A percentile compares a stretch with the other conserved stretches of the same genome.
These are phyloP conservation scores for Menura novaehollandiae DNA, from an alignment of 2,113 vertebrate genomes.

Conservation along the genomic window DNA sequence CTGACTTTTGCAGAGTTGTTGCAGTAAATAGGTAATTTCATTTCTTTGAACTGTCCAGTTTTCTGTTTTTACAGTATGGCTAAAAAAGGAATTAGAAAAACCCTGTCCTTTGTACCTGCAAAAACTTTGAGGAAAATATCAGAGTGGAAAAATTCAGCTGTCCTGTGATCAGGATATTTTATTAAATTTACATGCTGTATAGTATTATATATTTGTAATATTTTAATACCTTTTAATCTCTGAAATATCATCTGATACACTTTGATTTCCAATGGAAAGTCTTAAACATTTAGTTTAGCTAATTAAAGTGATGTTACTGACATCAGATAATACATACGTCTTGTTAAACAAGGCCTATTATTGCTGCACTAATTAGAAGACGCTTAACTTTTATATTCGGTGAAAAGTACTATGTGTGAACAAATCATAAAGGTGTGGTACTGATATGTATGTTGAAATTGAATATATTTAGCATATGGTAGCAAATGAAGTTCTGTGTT, in stretches of 20 bases:
- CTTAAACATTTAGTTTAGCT: background rate
- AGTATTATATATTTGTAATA: background rate
- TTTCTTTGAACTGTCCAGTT: background rate
- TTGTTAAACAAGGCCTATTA: background rate
- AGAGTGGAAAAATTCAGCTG: background rate
- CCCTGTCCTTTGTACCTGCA: background rate
- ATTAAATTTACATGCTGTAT: background rate
- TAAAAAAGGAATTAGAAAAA: background rate
- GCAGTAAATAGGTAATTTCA: background rate
- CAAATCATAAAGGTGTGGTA: background rate
- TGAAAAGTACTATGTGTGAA: background rate
- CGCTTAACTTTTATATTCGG: background rate
- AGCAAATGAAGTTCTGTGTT: background rate
- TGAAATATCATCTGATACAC: background rate
- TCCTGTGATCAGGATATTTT: background rate
- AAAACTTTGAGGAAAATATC: background rate
- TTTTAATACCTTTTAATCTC: background rate
- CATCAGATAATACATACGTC: rapidly evolving
- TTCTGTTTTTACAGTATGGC: background rate
- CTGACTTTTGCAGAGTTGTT: background rate
- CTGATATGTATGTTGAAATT: background rate
- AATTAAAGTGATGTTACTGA: background rate
- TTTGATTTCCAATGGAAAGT: background rate
- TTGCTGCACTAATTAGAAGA: background rate
- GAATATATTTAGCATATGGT: background rate